A percentile compares a stretch with the other conserved stretches of the same genome.
These are phyloP conservation scores for Oreochromis grahami DNA, from an alignment of 2,797 vertebrate species.

Conservation along the genomic window DNA sequence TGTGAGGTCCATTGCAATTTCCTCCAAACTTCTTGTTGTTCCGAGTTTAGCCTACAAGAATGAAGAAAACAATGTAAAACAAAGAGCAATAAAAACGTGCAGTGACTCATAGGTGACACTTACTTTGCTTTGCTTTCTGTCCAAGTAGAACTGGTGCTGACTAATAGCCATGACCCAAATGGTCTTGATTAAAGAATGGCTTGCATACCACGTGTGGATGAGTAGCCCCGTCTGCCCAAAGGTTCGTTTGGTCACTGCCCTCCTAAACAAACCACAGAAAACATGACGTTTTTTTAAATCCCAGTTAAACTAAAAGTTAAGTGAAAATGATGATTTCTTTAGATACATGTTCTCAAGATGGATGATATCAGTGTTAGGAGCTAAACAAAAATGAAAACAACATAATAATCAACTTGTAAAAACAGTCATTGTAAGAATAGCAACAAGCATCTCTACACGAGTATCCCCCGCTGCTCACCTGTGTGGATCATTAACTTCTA, in stretches of 20 bases:
- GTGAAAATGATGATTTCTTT: not conserved
- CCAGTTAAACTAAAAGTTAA: not conserved
- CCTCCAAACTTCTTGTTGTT: slow-evolving; percentile 88
- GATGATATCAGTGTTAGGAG: not conserved
- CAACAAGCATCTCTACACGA: not conserved
- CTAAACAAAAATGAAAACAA: not conserved
- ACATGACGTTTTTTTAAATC: not conserved
- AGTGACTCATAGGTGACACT: slow-evolving; percentile 39
- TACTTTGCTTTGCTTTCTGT: slow-evolving; percentile 98
- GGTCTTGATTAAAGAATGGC: slow-evolving; percentile 95
- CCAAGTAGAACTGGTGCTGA: slow-evolving; percentile 98
- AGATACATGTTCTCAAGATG: not conserved
- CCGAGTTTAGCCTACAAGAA: slow-evolving; percentile 86
- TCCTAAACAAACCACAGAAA: slow-evolving; percentile 67
- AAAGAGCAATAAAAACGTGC: not conserved
- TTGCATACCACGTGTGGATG: slow-evolving; percentile 99
- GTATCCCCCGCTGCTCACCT: slow-evolving; percentile 74
- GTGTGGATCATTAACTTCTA: slow-evolving; percentile 97
- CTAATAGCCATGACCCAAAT: slow-evolving; percentile 99
- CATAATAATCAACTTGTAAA: not conserved
- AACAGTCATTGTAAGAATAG: not conserved
- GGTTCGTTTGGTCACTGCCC: slow-evolving; percentile 95
- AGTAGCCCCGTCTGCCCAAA: slow-evolving; percentile 97
- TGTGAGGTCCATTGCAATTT: slow-evolving; percentile 91
- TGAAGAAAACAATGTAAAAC: not conserved